Evolutionary conservation across 2,888 invertebrate species (phyloP), one percentile per base, ranked within the genome.

Genomic region (Heteropelma amictum): DNA sequence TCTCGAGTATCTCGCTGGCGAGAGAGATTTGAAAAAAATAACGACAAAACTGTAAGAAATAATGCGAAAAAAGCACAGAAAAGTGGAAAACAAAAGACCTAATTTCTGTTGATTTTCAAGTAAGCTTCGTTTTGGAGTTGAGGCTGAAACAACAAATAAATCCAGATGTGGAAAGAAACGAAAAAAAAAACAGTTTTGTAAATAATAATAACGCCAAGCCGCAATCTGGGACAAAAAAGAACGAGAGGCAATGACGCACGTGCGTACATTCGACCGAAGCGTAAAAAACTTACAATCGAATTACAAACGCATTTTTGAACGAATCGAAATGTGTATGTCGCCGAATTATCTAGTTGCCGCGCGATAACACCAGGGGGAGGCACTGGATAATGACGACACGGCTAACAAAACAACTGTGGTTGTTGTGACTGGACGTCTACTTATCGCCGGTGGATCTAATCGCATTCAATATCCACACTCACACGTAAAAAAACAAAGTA

Each of bases 401-500:
- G 42, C 19, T 28, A 47, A 67, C 45, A 26, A 56, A 54, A 45
- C 33, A 67, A 56, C 35, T 14, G 65, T 47, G 19, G 14, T 65
- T 35, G 26, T 21, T 17, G 42, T 2, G 17, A 6, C 21, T 23
- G n/a, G 10, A 33, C 42, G 65, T 12, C n/a, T 17, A 33, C 17
- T 40, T 67, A 67, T 67, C 65, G 45, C 65, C 14, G 26, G 21
- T 67, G 14, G 23, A 67, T 67, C 65, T 67, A 67, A 67, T 67
- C 65, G 45, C 54, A 6, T 12, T 67, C 23, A 47, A 67, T 45
- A 61, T 35, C 45, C 10, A 17, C 56, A n/a, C 56, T 23, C 45
- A 40, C 17, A 17, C 8, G 7, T 12, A 17, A 42, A 7, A 8
- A 28, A 28, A 26, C 49, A 49, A 49, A n/a, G n/a, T n/a, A n/a